Percentiles rank a stretch among this genome's conserved stretches.
Conservation (phyloP, 2,113 vertebrate genomes). For the Pluvianellus socialis region DNA sequence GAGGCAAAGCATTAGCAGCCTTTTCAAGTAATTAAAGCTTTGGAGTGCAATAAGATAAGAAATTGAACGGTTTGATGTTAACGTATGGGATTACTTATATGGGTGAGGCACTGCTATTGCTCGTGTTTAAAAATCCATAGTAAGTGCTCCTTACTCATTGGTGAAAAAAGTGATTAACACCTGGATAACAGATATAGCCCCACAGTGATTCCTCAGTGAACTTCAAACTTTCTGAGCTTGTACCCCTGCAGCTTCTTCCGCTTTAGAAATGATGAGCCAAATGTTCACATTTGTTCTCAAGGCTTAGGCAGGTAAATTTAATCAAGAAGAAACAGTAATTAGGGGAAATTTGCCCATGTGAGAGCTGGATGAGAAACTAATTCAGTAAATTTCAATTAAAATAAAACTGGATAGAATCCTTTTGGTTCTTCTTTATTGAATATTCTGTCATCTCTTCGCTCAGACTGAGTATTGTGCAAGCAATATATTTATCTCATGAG, state of each 20-base stretch:
- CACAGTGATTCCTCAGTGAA: background rate
- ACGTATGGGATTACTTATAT: background rate
- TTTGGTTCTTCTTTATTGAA: background rate
- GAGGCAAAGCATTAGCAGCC: background rate
- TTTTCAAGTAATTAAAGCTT: slow-evolving; percentile 35
- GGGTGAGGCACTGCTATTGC: background rate
- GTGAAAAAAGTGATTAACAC: background rate
- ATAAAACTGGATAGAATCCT: background rate
- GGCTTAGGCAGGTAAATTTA: background rate
- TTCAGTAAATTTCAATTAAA: background rate
- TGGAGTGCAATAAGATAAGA: background rate
- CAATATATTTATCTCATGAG: background rate
- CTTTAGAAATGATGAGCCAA: background rate
- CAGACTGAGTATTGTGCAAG: background rate
- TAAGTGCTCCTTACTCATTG: background rate
- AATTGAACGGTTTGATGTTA: background rate
- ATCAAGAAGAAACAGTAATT: background rate
- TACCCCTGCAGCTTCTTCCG: background rate
- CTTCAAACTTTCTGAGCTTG: background rate
- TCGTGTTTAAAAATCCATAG: background rate
- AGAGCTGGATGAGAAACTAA: background rate
- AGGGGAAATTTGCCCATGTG: background rate
- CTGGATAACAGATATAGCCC: background rate
- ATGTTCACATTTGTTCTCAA: background rate
- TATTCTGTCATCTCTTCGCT: background rate